Percentiles rank a stretch among this genome's conserved stretches.
phyloP scores from a whole-genome alignment of 2,888 invertebrate species.

The Mechanitis mazaeus region DNA sequence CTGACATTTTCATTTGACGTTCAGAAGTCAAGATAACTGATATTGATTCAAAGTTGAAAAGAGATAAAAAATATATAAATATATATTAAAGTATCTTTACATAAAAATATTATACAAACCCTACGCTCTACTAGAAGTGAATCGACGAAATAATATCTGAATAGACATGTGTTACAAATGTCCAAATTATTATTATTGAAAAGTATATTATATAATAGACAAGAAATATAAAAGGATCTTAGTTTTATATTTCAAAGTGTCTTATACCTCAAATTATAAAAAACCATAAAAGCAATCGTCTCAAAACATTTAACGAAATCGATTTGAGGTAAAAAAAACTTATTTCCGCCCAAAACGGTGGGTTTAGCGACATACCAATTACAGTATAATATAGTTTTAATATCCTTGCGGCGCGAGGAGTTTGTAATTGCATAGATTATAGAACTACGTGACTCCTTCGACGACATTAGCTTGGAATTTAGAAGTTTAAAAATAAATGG shows the following conservation, averaged over 20 bases:
- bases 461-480: conserved; percentile 54
- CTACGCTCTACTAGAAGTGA: no score
- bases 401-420: conserved; percentile 43
- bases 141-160: no score
- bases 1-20: no score
- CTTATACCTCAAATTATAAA: conserved; percentile 28
- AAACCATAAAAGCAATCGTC: conserved; percentile 36
- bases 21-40: no score
- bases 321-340: conserved; percentile 54
- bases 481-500: conserved; percentile 21
- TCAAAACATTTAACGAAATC: conserved; percentile 59
- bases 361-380: conserved; percentile 60
- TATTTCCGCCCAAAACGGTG: conserved; percentile 63
- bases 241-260: conserved; percentile 24
- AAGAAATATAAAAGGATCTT: conserved; percentile 9
- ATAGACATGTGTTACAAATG: no score
- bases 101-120: background rate
- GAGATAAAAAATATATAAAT: background rate
- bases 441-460: conserved; percentile 65
- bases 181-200: no score
- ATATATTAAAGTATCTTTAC: background rate
- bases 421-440: conserved; percentile 57
- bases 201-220: background rate
- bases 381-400: conserved; percentile 64
- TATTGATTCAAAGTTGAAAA: no score